phyloP scores from a whole-genome alignment of 2,797 vertebrate species.

The Malacoctenus gilli region DNA sequence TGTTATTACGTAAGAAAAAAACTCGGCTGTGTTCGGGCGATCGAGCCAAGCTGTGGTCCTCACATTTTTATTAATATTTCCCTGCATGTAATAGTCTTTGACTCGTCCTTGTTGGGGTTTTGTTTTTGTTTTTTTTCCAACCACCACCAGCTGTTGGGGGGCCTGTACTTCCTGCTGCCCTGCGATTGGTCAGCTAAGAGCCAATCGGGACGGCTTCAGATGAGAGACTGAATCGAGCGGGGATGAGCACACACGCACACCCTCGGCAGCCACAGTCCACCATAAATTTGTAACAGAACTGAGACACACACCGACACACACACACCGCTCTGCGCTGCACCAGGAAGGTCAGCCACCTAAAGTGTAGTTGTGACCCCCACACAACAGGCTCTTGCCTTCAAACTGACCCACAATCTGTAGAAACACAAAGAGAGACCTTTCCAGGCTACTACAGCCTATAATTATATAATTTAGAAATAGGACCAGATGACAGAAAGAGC shows the following conservation, averaged over 20 bases:
- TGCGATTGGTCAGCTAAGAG: slow-evolving; percentile 54
- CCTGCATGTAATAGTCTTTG: slow-evolving; percentile 41
- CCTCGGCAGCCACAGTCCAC: slow-evolving; percentile 33
- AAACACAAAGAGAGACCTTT: no score
- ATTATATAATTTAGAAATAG: no score
- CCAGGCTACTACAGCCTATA: no score
- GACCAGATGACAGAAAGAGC: no score
- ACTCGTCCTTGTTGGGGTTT: slow-evolving; percentile 37
- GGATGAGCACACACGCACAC: slow-evolving; percentile 21
- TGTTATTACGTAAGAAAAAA: not conserved
- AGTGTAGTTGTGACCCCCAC: no score
- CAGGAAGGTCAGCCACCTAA: no score
- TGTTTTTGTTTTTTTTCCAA: slow-evolving; percentile 26
- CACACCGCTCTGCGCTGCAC: no score
- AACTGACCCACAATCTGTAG: no score
- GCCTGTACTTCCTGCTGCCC: slow-evolving; percentile 53
- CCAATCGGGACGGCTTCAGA: slow-evolving; percentile 30
- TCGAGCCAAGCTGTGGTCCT: slow-evolving; percentile 2
- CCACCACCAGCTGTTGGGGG: slow-evolving; percentile 55
- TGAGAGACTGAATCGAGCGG: slow-evolving; percentile 40
- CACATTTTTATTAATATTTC: slow-evolving; percentile 17
- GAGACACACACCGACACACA: slow-evolving; percentile 3
- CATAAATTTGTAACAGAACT: not conserved
- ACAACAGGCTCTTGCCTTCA: no score
- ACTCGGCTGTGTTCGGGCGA: not conserved